Evolutionary conservation across 2,888 invertebrate species (phyloP).

Genomic region (Nematopogon swammerdamellus): DNA sequence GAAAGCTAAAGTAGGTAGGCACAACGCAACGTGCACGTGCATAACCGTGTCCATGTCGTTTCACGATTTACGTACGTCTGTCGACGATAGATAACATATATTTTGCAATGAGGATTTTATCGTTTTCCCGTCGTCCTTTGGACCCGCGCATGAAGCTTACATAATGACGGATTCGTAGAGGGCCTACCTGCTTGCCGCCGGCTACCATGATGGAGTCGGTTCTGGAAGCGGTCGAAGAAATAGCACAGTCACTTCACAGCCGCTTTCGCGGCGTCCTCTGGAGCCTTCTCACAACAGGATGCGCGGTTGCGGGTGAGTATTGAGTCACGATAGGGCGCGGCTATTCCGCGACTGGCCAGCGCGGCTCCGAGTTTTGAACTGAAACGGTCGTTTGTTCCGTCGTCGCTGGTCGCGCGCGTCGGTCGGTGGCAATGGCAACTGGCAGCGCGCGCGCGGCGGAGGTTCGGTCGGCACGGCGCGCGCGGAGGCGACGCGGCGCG

Average conservation of each 20-base stretch:
- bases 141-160: neutral
- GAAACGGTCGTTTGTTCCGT: conserved; percentile 22
- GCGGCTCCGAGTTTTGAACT: conserved; percentile 51
- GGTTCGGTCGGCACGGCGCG: conserved; percentile 1
- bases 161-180: neutral
- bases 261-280: conserved; percentile 2
- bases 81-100: neutral
- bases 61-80: neutral
- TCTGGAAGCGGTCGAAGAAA: conserved; percentile 21
- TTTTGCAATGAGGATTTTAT: neutral
- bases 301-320: conserved; percentile 15
- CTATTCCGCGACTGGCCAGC: conserved; percentile 46
- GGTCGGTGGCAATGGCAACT: conserved; percentile 1
- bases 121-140: neutral
- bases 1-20: neutral
- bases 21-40: too few relatives aligned
- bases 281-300: conserved; percentile 2
- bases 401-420: conserved; percentile 14
- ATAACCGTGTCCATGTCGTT: neutral
- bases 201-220: conserved; percentile 42
- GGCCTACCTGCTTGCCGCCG: conserved; percentile 51
- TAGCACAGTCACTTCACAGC: conserved; percentile 5
- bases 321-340: conserved; percentile 22
- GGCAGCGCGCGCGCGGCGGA: neutral
- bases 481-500: conserved; percentile 20